Evolutionary conservation across 2,797 vertebrate species (phyloP).

Genomic region (Selene dorsalis): DNA sequence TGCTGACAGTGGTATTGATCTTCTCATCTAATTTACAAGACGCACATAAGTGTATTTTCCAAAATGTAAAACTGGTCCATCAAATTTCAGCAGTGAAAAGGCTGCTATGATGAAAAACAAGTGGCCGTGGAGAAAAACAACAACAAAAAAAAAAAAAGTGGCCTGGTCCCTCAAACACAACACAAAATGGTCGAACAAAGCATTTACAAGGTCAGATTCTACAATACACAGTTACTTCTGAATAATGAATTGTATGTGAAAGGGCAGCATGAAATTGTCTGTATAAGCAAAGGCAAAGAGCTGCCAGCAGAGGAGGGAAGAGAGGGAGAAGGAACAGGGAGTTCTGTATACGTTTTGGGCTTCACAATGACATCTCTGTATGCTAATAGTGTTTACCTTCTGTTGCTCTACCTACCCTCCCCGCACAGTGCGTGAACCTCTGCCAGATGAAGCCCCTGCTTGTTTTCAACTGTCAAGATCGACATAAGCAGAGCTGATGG

Average conservation of each 20-base stretch:
- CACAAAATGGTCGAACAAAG: constrained; percentile 13
- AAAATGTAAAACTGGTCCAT: not conserved
- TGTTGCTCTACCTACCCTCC: constrained; percentile 19
- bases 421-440: constrained; percentile 17
- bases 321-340: constrained; percentile 3
- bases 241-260: constrained; percentile 22
- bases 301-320: constrained; percentile 6
- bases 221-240: constrained; percentile 11
- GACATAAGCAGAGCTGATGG: constrained; percentile 20
- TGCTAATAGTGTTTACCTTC: constrained; percentile 59
- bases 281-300: constrained; percentile 38
- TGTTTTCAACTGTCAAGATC: constrained; percentile 26
- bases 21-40: not conserved
- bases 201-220: constrained; percentile 33
- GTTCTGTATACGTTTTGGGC: constrained; percentile 11
- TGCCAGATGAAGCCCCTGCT: constrained; percentile 19
- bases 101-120: not conserved
- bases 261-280: constrained; percentile 46
- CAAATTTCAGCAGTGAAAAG: not conserved
- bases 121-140: not conserved
- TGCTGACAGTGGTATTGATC: not conserved
- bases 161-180: not conserved
- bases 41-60: accelerated
- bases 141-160: not conserved
- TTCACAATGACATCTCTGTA: constrained; percentile 40